A percentile compares a stretch with the other conserved stretches of the same genome.
Evolutionary conservation across 2,797 vertebrate genomes (phyloP).

Genomic region (Pseudochromis fuscus): DNA sequence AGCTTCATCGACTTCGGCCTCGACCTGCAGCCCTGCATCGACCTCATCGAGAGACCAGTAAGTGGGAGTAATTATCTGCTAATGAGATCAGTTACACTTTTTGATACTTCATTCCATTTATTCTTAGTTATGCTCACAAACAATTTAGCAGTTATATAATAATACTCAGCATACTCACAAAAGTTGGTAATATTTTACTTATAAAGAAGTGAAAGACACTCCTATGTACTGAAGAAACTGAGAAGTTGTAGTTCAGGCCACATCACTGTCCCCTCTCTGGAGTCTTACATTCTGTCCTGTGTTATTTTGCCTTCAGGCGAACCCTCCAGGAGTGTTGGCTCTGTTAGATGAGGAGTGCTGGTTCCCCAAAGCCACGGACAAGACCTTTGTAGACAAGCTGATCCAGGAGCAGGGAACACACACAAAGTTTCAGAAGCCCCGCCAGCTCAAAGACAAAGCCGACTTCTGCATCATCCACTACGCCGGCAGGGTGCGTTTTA

Average conservation of each 20-base stretch:
- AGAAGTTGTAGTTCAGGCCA: neutral
- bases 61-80: slow-evolving; percentile 65
- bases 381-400: slow-evolving; percentile 97
- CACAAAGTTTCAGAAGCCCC: slow-evolving; percentile 96
- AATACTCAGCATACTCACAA: neutral
- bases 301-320: slow-evolving; percentile 84
- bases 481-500: slow-evolving; percentile 90
- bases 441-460: slow-evolving; percentile 97
- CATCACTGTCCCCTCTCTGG: neutral
- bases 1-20: slow-evolving; percentile 99
- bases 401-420: slow-evolving; percentile 97
- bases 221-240: no score
- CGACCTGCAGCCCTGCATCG: slow-evolving; percentile 98
- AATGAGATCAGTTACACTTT: no score
- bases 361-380: slow-evolving; percentile 99
- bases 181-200: neutral
- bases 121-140: neutral
- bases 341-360: slow-evolving; percentile 98
- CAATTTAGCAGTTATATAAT: neutral
- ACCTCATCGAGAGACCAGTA: slow-evolving; percentile 96
- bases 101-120: neutral
- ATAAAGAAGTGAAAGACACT: no score
- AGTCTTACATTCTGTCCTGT: slow-evolving; percentile 6
- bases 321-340: slow-evolving; percentile 95
- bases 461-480: slow-evolving; percentile 99